Evolutionary conservation across 1,140 invertebrate species (phyloP), one percentile per base, ranked within the genome.

Genomic region (Lepidurus couesii): DNA sequence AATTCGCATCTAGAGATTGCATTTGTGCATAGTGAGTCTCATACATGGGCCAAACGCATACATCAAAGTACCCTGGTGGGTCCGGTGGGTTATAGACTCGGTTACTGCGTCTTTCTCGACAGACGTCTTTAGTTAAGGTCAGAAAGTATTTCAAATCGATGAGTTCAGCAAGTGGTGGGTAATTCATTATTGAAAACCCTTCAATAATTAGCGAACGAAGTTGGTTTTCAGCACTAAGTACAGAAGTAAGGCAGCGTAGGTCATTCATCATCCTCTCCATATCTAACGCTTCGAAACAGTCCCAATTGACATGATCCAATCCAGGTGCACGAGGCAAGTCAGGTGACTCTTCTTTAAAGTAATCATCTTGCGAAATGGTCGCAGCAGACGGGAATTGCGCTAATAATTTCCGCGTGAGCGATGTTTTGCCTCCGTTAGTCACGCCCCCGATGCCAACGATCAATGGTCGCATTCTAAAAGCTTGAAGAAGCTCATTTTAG

Each of bases 21-120:
- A 87, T 81, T 83, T 84, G 82, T 0, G 80, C 53, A 77, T 81
- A 82, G 45, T 87, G 79, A 75, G 82, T 85, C 42, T 88, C 78
- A 83, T 91, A 91, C 81, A 91, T 89, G 0, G 92, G 92, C 92
- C 92, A 94, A 1, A 92, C 92, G 80, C 90, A 89, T 45, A 85
- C 85, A 21, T 94, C 91, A 84, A 94, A 94, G 86, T 95, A 94
- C 1, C 91, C 91, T 5, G 89, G 89, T 7, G 91, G 88, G 86
- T 94, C 93, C 7, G 92, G 91, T 21, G 92, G 92, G 79, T 91
- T 88, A 82, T 95, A 95, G 85, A 79, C 86, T 82, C 81, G 84
- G 85, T 81, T 42, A 26, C 75, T 74, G 24, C 82, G 80, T 8
- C 82, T 44, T 7, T 78, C 65, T 73, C 78, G 77, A 34, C 92